Evolutionary conservation across 2,888 invertebrate genomes (phyloP), one percentile per base, ranked within the genome.

Genomic region (Nomada goodeniana): DNA sequence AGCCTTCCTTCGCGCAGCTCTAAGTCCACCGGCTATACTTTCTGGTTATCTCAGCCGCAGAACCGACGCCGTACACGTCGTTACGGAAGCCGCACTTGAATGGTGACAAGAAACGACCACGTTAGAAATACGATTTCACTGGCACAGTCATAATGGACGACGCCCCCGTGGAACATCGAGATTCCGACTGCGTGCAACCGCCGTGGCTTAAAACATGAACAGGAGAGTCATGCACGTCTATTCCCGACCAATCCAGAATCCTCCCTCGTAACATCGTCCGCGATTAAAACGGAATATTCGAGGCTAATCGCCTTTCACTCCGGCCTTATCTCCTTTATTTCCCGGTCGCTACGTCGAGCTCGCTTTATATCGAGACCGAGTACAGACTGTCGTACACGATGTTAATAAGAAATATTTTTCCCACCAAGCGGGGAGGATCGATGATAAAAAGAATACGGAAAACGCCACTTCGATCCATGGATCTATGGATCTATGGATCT

Each of bases 101-200:
- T 53, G 79, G 74, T 82, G 85, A 85, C 85, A 84, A 80, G 85
- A 68, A 85, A 84, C 84, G 84, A 82, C 71, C 84, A 26, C 53
- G 76, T 82, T 84, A 75, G 81, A 85, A 82, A 85, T 85, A 82
- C 79, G 82, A 79, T 80, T 69, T 74, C 71, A 57, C 63, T 55
- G 60, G 84, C 57, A 36, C 71, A 69, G 61, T 79, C 76, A 75
- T 85, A 84, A 85, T 84, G 63, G 69, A 79, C 78, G 81, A 59
- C 80, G 29, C 36, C 53, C 69, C 29, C n/a, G 47, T 69, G 29
- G 61, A 69, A 47, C 74, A 61, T 71, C 72, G 74, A 53, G 77
- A 64, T 80, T 77, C 80, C 73, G 61, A 26, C 63, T 65, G 59
- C 55, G 76, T 76, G 68, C 44, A 55, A 65, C 70, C 73, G 18